Evolutionary conservation across 2,797 vertebrate species (phyloP).

Genomic region (Tadarida brasiliensis): DNA sequence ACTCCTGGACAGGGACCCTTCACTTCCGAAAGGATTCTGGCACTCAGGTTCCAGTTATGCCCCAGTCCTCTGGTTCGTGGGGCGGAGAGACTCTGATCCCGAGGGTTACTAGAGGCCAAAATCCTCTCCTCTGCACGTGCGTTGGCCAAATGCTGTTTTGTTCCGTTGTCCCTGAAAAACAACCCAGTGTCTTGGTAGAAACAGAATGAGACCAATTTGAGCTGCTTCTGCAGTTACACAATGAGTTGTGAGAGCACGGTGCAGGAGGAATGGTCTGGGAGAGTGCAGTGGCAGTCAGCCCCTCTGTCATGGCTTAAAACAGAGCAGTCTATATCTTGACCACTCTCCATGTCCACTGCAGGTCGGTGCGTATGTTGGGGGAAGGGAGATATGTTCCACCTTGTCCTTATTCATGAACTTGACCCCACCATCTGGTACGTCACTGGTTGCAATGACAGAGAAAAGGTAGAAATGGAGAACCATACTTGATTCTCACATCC

Average conservation of each 20-base stretch:
- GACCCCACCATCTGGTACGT: not conserved
- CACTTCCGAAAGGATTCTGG: not conserved
- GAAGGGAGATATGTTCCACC: not conserved
- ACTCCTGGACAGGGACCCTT: not conserved
- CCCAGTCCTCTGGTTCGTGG: not conserved
- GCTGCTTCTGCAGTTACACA: not conserved
- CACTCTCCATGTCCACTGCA: not conserved
- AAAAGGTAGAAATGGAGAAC: not conserved
- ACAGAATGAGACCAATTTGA: not conserved
- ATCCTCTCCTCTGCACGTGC: not conserved
- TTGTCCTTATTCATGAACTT: not conserved
- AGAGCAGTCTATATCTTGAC: not conserved
- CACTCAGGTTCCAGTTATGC: not conserved
- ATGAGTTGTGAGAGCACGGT: rapidly evolving
- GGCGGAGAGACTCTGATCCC: not conserved
- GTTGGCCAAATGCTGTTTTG: not conserved
- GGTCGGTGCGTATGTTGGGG: not conserved
- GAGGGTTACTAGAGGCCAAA: not conserved
- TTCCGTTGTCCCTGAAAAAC: not conserved
- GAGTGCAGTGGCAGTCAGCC: not conserved
- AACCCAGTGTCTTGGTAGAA: not conserved
- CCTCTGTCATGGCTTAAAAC: not conserved
- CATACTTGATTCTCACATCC: not conserved
- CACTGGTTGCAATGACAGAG: not conserved
- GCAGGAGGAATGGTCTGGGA: not conserved